phyloP scores from a whole-genome alignment of 1,140 invertebrate species.

The Monomorium pharaonis region DNA sequence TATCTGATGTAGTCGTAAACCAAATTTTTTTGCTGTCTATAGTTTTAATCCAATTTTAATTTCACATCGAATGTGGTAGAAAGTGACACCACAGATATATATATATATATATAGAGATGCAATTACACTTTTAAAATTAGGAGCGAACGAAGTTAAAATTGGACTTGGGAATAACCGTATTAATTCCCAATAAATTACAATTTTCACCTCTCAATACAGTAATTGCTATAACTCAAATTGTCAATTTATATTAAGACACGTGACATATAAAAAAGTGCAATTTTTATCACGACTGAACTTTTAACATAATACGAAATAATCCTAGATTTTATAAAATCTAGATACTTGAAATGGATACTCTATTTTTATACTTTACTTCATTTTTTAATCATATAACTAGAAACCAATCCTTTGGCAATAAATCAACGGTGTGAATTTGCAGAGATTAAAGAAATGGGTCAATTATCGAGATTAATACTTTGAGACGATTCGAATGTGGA shows the following conservation, averaged over 20 bases:
- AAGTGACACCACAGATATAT: neutral
- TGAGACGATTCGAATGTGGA: neutral
- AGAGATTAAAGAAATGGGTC: conserved; percentile 26
- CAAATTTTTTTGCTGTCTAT: conserved; percentile 6
- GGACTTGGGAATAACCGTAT: neutral
- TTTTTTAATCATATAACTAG: neutral
- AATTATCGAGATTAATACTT: conserved; percentile 39
- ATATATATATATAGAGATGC: neutral
- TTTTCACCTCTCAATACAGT: neutral
- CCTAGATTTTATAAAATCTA: neutral
- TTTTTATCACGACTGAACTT: neutral
- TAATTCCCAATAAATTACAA: neutral
- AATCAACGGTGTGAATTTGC: neutral
- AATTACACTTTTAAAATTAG: conserved; percentile 5
- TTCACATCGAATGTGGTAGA: neutral
- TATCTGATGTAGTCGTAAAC: neutral
- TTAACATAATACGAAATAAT: neutral
- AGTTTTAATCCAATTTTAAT: conserved; percentile 47
- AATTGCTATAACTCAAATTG: neutral
- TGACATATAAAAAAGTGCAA: neutral
- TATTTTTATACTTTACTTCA: neutral
- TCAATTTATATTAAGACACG: neutral
- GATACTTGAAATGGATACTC: neutral
- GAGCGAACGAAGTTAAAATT: neutral
- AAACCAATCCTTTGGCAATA: neutral